A percentile compares a stretch with the other conserved stretches of the same genome.
phyloP scores from a whole-genome alignment of 2,888 invertebrate species.

The Sisyra terminalis region DNA sequence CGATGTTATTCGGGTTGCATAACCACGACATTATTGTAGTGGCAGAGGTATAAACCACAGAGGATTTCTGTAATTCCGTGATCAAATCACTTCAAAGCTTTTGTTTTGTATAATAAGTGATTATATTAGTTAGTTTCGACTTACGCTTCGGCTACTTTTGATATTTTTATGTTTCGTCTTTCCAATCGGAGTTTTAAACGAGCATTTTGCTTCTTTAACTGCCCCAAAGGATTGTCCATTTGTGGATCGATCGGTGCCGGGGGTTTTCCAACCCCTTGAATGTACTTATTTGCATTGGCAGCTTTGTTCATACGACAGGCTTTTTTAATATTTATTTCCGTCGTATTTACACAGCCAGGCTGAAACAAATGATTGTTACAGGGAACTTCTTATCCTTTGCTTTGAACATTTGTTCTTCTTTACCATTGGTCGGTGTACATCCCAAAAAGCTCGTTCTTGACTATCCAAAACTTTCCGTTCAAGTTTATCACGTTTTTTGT shows the following conservation, averaged over 20 bases:
- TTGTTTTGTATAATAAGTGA: constrained; percentile 1
- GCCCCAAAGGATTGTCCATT: constrained; percentile 20
- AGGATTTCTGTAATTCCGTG: no score
- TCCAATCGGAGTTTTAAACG: constrained; percentile 65
- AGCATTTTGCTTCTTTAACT: constrained; percentile 48
- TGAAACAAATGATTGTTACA: constrained; percentile 23
- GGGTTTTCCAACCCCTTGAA: constrained; percentile 31
- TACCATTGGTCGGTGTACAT: constrained; percentile 96
- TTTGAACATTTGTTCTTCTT: constrained; percentile 16
- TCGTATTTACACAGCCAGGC: constrained; percentile 98
- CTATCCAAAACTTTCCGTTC: constrained; percentile 97
- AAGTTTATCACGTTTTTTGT: constrained; percentile 95
- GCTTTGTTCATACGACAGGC: constrained; percentile 53
- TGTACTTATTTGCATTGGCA: constrained; percentile 24
- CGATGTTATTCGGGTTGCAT: no score
- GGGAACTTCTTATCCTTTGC: not conserved
- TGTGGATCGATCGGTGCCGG: constrained; percentile 34
- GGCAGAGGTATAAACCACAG: no score
- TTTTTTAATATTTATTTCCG: constrained; percentile 96
- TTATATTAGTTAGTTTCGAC: constrained; percentile 22
- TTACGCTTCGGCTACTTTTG: constrained; percentile 89
- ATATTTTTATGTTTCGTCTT: constrained; percentile 74
- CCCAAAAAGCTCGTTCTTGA: constrained; percentile 99
- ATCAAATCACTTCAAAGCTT: no score
- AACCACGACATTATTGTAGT: no score